phyloP scores from a whole-genome alignment of 2,888 invertebrate species.

The Aproaerema taeniolella region DNA sequence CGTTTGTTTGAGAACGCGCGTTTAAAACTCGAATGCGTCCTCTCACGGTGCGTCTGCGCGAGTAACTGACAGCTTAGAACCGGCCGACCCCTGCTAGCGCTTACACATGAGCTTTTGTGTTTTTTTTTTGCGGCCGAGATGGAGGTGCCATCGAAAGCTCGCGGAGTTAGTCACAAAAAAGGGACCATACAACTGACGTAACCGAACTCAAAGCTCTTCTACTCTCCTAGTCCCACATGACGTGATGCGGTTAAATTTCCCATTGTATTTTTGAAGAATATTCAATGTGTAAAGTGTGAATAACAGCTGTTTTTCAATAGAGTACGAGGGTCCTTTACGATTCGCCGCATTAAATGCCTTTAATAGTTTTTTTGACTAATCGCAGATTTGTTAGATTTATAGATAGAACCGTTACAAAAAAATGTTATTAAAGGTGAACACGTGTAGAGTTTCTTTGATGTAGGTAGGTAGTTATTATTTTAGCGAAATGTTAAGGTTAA shows the following conservation, averaged over 20 bases:
- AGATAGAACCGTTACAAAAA: constrained; percentile 17
- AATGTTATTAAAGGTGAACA: constrained; percentile 7
- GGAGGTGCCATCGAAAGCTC: constrained; percentile 75
- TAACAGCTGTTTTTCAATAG: constrained; percentile 41
- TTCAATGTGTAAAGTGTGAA: constrained; percentile 64
- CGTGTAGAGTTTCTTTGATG: constrained; percentile 3
- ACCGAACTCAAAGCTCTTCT: constrained; percentile 50
- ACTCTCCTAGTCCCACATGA: constrained; percentile 52
- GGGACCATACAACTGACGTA: constrained; percentile 58
- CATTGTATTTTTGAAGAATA: constrained; percentile 51
- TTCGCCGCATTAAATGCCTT: constrained; percentile 36
- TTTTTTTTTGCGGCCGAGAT: constrained; percentile 75
- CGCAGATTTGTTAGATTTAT: constrained; percentile 37
- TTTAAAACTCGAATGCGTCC: constrained; percentile 21
- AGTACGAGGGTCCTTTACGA: constrained; percentile 44
- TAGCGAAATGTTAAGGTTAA: no score
- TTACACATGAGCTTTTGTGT: constrained; percentile 66
- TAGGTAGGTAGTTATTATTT: not conserved
- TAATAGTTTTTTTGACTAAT: constrained; percentile 34
- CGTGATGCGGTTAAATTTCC: constrained; percentile 61
- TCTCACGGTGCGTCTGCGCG: constrained; percentile 34
- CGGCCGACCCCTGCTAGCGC: constrained; percentile 50
- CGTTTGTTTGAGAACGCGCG: constrained; percentile 16
- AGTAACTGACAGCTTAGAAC: constrained; percentile 50
- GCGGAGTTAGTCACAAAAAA: constrained; percentile 70